phyloP scores from a whole-genome alignment of 2,888 invertebrate species.

The Netelia fuscicornis region DNA sequence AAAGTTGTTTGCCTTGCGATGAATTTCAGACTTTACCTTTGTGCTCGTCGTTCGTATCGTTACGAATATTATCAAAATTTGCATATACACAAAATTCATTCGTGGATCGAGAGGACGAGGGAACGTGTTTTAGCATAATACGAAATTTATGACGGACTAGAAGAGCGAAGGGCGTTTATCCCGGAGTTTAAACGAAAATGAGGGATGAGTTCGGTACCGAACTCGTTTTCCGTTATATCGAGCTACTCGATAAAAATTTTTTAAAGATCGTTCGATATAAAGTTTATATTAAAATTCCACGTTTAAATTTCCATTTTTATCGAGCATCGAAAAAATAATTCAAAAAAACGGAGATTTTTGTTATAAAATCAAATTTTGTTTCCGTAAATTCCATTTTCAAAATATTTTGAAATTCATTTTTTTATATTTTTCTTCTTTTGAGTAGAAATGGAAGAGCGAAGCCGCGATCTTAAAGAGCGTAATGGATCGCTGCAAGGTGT shows the following conservation, averaged over 20 bases:
- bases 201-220: not conserved
- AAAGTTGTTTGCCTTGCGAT: not conserved
- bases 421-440: too few relatives aligned
- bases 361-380: too few relatives aligned
- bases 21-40: not conserved
- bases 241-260: not conserved
- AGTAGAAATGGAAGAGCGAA: too few relatives aligned
- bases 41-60: not conserved
- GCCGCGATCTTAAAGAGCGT: too few relatives aligned
- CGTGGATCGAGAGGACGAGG: not conserved
- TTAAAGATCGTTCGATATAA: not conserved
- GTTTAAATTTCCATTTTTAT: not conserved
- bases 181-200: not conserved
- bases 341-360: too few relatives aligned
- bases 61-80: constrained; percentile 34
- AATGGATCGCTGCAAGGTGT: too few relatives aligned
- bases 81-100: constrained; percentile 8
- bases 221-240: not conserved
- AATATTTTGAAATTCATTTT: too few relatives aligned
- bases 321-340: too few relatives aligned
- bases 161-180: constrained; percentile 13
- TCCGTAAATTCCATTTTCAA: too few relatives aligned
- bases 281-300: not conserved
- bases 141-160: constrained; percentile 13
- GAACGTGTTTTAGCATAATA: constrained; percentile 24